These are phyloP conservation scores for Myotis brandtii DNA, from an alignment of 2,113 vertebrate genomes.

Conservation along the genomic window DNA sequence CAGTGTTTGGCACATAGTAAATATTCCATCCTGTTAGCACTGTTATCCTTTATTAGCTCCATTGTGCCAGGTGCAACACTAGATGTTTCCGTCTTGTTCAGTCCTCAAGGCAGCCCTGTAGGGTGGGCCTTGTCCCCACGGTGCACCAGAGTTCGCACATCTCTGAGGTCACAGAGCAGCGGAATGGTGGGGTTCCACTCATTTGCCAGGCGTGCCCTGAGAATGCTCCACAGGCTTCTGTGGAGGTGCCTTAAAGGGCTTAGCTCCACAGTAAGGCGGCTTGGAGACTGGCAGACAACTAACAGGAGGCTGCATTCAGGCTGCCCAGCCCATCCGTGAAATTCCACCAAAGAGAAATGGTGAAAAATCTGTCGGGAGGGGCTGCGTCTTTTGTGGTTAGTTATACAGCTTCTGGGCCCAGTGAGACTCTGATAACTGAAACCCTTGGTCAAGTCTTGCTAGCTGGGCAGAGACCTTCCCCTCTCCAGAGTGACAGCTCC, in stretches of 20 bases:
- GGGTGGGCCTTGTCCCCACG: neutral
- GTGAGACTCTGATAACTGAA: neutral
- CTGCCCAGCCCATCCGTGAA: neutral
- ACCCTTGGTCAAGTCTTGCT: neutral
- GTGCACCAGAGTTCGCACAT: neutral
- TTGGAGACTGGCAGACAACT: neutral
- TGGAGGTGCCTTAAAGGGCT: neutral
- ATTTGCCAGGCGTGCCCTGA: rapidly evolving
- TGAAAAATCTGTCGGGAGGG: neutral
- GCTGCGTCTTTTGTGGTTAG: neutral
- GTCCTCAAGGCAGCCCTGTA: neutral
- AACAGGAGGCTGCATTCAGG: rapidly evolving
- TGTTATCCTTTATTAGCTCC: neutral
- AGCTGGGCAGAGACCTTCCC: neutral
- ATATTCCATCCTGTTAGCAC: too few species aligned
- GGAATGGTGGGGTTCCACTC: neutral
- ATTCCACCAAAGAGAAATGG: neutral
- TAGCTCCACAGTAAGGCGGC: neutral
- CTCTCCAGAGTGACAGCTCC: neutral
- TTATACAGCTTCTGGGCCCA: neutral
- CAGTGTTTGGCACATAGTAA: neutral
- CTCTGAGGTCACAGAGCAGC: too few species aligned
- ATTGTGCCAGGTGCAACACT: neutral
- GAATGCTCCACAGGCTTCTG: neutral
- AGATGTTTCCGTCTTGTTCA: neutral